phyloP scores from a whole-genome alignment of 2,113 vertebrate genomes.

The Gnathonemus echidnorhynchus region DNA sequence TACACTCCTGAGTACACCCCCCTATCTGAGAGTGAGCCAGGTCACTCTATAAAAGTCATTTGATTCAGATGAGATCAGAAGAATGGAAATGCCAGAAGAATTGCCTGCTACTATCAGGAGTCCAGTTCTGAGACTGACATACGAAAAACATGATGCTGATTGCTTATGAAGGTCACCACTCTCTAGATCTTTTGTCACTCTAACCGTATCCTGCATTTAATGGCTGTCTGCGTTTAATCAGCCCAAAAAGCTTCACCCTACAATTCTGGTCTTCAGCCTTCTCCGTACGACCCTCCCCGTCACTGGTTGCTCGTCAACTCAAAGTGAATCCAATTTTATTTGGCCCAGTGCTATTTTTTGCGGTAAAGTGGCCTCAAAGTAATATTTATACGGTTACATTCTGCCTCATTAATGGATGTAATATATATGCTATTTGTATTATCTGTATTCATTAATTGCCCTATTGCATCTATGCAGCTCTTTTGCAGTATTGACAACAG shows the following conservation, averaged over 20 bases:
- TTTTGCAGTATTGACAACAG: constrained; percentile 75
- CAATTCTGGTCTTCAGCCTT: neutral
- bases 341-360: neutral
- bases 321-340: neutral
- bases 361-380: neutral
- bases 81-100: neutral
- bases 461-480: constrained; percentile 64
- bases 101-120: neutral
- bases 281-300: neutral
- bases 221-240: neutral
- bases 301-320: neutral
- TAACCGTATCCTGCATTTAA: neutral
- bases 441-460: constrained; percentile 18
- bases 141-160: neutral
- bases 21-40: neutral
- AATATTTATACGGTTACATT: neutral
- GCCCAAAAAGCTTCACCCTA: too few relatives aligned
- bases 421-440: neutral
- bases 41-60: neutral
- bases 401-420: neutral
- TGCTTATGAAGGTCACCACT: neutral
- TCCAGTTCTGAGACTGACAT: neutral
- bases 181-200: neutral
- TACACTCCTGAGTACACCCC: neutral
- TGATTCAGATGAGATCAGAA: neutral